Conservation (phyloP, 2,888 invertebrate genomes). For the Diplolepis rosae region DNA sequence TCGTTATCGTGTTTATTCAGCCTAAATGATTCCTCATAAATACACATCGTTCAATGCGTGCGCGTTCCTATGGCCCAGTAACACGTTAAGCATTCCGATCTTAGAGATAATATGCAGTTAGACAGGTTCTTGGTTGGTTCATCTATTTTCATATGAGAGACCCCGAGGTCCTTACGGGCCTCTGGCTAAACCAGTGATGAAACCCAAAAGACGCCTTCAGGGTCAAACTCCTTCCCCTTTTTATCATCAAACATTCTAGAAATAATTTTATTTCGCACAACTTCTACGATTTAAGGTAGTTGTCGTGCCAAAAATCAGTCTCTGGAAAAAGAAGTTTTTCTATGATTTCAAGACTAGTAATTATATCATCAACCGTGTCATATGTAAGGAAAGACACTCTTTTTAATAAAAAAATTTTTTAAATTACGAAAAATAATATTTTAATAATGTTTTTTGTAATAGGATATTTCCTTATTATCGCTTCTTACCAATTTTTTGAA, state of each 20-base stretch:
- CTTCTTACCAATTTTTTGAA: too few species aligned
- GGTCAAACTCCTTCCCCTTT: constrained; percentile 12
- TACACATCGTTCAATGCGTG: background rate
- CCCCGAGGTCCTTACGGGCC: constrained; percentile 36
- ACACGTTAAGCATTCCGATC: constrained; percentile 61
- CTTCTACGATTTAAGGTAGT: too few species aligned
- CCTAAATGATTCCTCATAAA: constrained; percentile 3
- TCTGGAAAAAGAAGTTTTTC: too few species aligned
- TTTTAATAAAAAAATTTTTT: too few species aligned
- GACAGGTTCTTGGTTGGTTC: constrained; percentile 64
- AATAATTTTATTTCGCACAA: background rate
- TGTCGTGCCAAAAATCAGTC: too few species aligned
- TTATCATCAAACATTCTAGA: background rate
- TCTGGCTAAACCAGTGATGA: constrained; percentile 7
- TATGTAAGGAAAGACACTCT: too few species aligned
- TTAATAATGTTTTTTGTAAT: too few species aligned
- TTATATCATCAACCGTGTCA: too few species aligned
- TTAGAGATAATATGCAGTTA: constrained; percentile 64
- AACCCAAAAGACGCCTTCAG: constrained; percentile 10
- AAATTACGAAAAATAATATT: too few species aligned
- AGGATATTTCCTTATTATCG: too few species aligned
- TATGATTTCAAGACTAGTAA: too few species aligned
- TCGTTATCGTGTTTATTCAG: constrained; percentile 29
- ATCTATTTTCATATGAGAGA: constrained; percentile 62
- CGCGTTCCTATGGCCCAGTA: constrained; percentile 19